Evolutionary conservation across 1,140 invertebrate species (phyloP), one percentile per base, ranked within the genome.

Genomic region (Dinoponera quadriceps): DNA sequence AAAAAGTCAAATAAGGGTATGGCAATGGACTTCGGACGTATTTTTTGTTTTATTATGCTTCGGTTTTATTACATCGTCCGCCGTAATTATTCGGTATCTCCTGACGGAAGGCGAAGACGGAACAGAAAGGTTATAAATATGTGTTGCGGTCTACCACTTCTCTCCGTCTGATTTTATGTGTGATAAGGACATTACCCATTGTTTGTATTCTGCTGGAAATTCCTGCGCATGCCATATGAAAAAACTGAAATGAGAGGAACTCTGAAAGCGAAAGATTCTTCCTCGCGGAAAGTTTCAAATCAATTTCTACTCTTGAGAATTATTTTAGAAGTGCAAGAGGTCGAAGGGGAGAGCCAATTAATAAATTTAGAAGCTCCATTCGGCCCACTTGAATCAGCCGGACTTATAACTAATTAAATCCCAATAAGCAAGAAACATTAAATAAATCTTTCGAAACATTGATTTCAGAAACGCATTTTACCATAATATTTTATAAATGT

Each of bases 121-220:
- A n/a, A 66, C 74, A 48, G 44, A 18, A 78, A 69, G 57, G 65
- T 80, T 57, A 57, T 44, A 57, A 69, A 80, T 44, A 11, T 57
- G 75, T 14, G 29, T 57, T 80, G 75, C 65, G 75, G 75, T 80
- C 33, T 80, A 80, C 65, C 75, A 57, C 75, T 69, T 80, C 65
- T 80, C 51, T 80, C 7, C 49, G 62, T 78, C 25, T n/a, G 65
- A 80, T 57, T 57, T 59, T 20, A 3, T 51, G 25, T 9, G 13
- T 60, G 65, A 80, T 80, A 80, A 80, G 33, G 57, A 69, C 18
- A 16, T 27, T 22, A 65, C 20, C 22, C n/a, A 74, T 77, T 78
- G 29, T 78, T 16, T 69, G 49, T 18, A 13, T 80, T 80, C 18
- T 59, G 20, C 25, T 25, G 29, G 16, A 78, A 78, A 57, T 69